Conservation (phyloP, 2,888 invertebrate species). For the Campoletis raptor region DNA sequence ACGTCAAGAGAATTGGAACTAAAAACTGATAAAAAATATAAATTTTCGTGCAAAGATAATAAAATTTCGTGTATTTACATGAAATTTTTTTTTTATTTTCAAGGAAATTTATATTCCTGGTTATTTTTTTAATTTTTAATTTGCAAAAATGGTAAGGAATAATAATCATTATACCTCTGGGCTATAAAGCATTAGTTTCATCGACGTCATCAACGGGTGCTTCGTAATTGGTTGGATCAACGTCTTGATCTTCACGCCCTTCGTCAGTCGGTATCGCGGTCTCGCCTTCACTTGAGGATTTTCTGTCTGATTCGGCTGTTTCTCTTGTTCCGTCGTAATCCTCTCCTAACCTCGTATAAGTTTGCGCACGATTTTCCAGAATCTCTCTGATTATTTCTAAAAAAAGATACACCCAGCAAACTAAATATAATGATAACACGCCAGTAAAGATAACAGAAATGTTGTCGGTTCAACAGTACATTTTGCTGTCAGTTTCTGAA, state of each 20-base stretch:
- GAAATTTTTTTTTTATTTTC: too few relatives aligned
- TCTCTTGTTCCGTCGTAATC: constrained; percentile 79
- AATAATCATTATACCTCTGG: constrained; percentile 35
- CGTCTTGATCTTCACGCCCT: constrained; percentile 76
- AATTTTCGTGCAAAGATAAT: too few relatives aligned
- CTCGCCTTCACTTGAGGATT: constrained; percentile 71
- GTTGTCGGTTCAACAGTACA: too few relatives aligned
- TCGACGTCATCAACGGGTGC: constrained; percentile 56
- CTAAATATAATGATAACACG: too few relatives aligned
- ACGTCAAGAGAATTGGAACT: too few relatives aligned
- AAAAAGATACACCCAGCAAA: neutral
- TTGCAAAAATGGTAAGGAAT: neutral
- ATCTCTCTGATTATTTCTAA: constrained; percentile 92
- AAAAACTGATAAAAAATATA: too few relatives aligned
- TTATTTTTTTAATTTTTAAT: too few relatives aligned
- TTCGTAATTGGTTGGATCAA: constrained; percentile 67
- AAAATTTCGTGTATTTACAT: too few relatives aligned
- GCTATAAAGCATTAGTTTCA: constrained; percentile 50
- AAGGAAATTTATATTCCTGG: too few relatives aligned
- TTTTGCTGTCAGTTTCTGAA: too few relatives aligned
- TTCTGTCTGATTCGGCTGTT: constrained; percentile 52
- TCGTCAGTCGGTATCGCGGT: constrained; percentile 74
- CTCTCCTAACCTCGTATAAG: constrained; percentile 85
- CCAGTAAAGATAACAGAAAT: too few relatives aligned
- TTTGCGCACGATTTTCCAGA: constrained; percentile 90